Evolutionary conservation across 2,797 vertebrate genomes (phyloP), one percentile per base, ranked within the genome.

Genomic region (Apogon talboti): DNA sequence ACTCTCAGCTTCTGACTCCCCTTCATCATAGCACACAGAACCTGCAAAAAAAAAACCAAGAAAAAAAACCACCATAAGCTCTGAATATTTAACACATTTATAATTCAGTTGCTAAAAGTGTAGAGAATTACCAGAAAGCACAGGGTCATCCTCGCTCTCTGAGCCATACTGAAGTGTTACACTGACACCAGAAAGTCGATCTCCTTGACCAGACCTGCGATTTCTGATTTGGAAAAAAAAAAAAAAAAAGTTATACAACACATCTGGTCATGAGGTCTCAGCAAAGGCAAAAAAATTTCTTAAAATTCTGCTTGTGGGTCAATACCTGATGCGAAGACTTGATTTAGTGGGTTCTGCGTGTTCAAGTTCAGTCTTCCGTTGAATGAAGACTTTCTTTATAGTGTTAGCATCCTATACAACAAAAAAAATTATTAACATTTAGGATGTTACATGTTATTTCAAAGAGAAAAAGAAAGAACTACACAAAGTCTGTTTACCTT

Each of bases 371-470:
- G 95, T 95, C 76, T 95, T 99, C 82, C 95, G 95, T 91, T 99
- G 96, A 66, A 95, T 93, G 89, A 99, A 99, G 79, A 98, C 95
- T 91, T 99, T 99, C 89, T 99, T 99, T 80, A 99, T 97, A 16
- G 95, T 95, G 92, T 97, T 99, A 86, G 98, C 98, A 93, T 99
- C 98, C 98, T 99, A 87, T 54, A 78, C 69, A 80, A 83, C 56
- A 89, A 84, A 0, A 79, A 7, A 69, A 48, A 1, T 35, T 28
- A 44, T n/a, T n/a, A n/a, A n/a, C 11, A 51, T 55, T 40, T 30
- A 1, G 1, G 4, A 45, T 46, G 6, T 18, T 46, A 41, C 1
- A 64, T 1, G 4, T 49, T 16, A 15, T 5, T 19, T 48, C 15
- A 40, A 3, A 48, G 16, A 19, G 3, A 38, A 16, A 30, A 16